Percentiles rank a stretch among this genome's conserved stretches.
Evolutionary conservation across 2,113 vertebrate species (phyloP).

Genomic region (Ceratotherium simum): DNA sequence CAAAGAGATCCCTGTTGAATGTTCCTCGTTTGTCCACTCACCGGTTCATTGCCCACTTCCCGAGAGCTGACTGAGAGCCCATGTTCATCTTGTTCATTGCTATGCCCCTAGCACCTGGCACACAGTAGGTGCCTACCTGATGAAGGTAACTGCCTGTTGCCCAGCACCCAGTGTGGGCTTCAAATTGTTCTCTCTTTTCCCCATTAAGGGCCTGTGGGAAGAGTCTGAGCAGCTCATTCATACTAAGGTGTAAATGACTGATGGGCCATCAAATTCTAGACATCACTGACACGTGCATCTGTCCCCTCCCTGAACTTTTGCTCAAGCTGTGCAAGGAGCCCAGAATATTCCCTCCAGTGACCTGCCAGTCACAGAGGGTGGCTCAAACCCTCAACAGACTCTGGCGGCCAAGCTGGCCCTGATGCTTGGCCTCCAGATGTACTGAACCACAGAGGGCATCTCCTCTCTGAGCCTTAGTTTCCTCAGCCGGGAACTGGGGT

Average conservation of each 20-base stretch:
- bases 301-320: not conserved
- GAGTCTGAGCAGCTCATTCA: not conserved
- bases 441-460: not conserved
- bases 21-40: too few relatives aligned
- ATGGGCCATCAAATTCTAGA: not conserved
- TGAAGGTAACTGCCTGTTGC: not conserved
- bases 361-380: not conserved
- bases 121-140: not conserved
- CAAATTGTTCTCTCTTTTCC: not conserved
- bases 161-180: not conserved
- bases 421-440: not conserved
- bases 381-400: not conserved
- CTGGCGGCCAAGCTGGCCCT: not conserved
- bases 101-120: not conserved
- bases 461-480: slow-evolving; percentile 30
- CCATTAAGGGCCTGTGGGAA: not conserved
- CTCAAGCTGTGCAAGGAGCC: not conserved
- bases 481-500: not conserved
- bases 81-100: not conserved
- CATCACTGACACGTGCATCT: not conserved
- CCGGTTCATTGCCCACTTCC: not conserved
- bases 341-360: not conserved
- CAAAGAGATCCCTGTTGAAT: not conserved
- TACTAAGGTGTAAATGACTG: not conserved
- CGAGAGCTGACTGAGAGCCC: not conserved